Evolutionary conservation across 2,888 invertebrate species (phyloP), one percentile per base, ranked within the genome.

Genomic region (Lumbricus terrestris): DNA sequence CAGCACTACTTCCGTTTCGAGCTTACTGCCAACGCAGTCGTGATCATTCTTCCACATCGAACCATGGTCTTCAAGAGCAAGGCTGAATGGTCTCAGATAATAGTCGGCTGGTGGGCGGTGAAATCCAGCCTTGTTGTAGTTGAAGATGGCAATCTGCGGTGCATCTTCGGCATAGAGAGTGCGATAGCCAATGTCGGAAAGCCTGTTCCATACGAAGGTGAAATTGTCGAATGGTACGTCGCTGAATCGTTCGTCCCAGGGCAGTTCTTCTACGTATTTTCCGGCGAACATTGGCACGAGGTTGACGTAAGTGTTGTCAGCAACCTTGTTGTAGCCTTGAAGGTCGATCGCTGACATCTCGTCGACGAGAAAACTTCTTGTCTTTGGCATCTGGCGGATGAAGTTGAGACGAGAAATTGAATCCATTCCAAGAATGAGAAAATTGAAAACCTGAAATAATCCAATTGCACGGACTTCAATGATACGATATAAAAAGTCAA

Each of bases 291-390:
- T 96, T 0, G 98, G 97, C 16, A 97, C 96, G 91, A 98, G 94
- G 95, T 98, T 98, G 0, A 98, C 98, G 94, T 97, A 98, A 0
- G 98, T 98, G 94, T 98, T 98, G 95, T 98, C 98, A 6, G 97
- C 98, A 18, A 98, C 97, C 96, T 98, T 98, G 94, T 97, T 98
- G 95, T 97, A 98, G 13, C 98, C 98, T 92, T 97, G 95, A 94
- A 98, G 96, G 94, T 97, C 97, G 89, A 97, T 96, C 82, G 97
- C 97, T 29, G 96, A 96, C 91, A 97, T 95, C 35, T 96, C 96
- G 33, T 96, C 95, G 91, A 96, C 95, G 89, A 97, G 95, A 92
- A 96, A 96, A 4, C 95, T 94, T 11, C 93, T 92, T 90, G 93
- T 97, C 93, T 96, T 96, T 0, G 97, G 97, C 97, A 98, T 97